Percentiles rank a stretch among this genome's conserved stretches.
Conservation (phyloP, 2,888 invertebrate genomes). For the Thysanoteuthis rhombus region DNA sequence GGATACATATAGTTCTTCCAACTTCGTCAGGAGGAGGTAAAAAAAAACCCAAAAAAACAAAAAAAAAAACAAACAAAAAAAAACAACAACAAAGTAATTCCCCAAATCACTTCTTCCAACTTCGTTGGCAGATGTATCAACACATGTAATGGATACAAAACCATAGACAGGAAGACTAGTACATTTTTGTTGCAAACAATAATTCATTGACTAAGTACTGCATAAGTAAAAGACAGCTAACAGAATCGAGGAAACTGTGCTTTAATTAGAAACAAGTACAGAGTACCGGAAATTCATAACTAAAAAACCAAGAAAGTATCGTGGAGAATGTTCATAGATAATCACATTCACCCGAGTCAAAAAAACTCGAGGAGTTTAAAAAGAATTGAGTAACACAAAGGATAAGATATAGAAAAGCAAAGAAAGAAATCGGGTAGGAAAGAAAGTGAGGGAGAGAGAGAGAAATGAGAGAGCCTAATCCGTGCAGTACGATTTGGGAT, state of each 20-base stretch:
- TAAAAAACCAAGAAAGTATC: background rate
- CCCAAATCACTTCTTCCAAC: no score
- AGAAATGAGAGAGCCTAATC: background rate
- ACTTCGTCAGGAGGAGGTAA: no score
- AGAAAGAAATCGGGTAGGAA: background rate
- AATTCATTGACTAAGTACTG: background rate
- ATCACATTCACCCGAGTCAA: background rate
- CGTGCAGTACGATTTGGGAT: no score
- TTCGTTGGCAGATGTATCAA: background rate
- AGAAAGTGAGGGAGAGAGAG: slow-evolving; percentile 15
- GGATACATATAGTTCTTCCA: no score
- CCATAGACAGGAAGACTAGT: background rate
- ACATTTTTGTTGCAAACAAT: background rate
- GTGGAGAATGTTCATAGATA: background rate
- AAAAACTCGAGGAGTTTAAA: no score
- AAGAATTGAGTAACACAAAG: background rate
- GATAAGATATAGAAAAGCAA: background rate
- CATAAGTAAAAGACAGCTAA: background rate
- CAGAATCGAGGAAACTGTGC: background rate
- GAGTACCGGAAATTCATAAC: background rate
- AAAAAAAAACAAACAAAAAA: no score
- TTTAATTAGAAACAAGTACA: background rate
- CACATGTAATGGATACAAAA: background rate
- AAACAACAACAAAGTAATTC: no score
- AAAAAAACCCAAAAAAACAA: no score